phyloP scores from a whole-genome alignment of 2,888 invertebrate species.

The Euplexia lucipara region DNA sequence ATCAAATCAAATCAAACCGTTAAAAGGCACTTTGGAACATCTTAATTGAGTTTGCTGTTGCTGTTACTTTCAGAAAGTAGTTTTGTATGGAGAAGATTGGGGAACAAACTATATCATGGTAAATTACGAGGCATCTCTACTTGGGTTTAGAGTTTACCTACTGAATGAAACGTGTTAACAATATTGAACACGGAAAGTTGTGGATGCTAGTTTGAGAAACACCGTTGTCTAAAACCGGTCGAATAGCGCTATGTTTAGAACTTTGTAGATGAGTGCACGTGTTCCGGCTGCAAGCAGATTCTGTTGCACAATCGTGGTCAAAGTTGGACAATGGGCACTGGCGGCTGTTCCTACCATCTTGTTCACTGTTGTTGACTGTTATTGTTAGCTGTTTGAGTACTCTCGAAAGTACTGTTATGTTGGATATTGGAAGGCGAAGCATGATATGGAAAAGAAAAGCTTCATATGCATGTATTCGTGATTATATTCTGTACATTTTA shows the following conservation, averaged over 20 bases:
- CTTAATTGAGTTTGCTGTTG: too few relatives aligned
- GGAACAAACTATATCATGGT: too few relatives aligned
- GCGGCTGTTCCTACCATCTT: conserved; percentile 28
- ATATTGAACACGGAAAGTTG: not conserved
- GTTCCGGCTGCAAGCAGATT: conserved; percentile 38
- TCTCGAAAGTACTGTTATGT: conserved; percentile 12
- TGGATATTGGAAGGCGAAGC: not conserved
- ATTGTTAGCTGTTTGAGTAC: conserved; percentile 8
- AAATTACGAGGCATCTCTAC: too few relatives aligned
- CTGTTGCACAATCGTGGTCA: conserved; percentile 47
- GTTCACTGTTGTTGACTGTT: conserved; percentile 24
- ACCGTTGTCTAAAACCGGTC: conserved; percentile 74
- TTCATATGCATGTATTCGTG: too few relatives aligned
- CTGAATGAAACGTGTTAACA: not conserved
- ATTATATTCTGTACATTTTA: too few relatives aligned
- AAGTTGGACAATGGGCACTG: conserved; percentile 44
- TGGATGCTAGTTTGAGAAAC: conserved; percentile 37
- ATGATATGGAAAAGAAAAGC: not conserved
- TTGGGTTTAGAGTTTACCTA: too few relatives aligned
- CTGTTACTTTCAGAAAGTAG: too few relatives aligned
- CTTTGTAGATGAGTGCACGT: conserved; percentile 54
- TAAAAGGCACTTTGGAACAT: too few relatives aligned
- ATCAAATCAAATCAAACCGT: too few relatives aligned
- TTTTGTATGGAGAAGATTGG: too few relatives aligned
- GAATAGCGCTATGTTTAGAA: conserved; percentile 64